Evolutionary conservation across 2,888 invertebrate genomes (phyloP).

Genomic region (Alsophila aescularia): DNA sequence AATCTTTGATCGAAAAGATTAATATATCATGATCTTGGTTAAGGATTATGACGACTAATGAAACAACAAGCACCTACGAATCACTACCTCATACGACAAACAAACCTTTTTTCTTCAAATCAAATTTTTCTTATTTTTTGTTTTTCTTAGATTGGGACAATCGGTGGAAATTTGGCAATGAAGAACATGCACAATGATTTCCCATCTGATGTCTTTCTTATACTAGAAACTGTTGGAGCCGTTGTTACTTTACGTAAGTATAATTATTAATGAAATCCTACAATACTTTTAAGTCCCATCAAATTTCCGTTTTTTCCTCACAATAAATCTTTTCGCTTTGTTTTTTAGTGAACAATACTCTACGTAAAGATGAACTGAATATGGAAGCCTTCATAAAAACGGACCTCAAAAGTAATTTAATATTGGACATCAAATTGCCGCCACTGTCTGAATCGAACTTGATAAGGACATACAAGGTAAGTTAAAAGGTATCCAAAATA

Average conservation of each 20-base stretch:
- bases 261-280: too few relatives aligned
- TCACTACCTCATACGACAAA: too few relatives aligned
- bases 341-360: constrained; percentile 57
- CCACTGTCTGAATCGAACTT: constrained; percentile 63
- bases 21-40: too few relatives aligned
- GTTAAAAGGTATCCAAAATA: too few relatives aligned
- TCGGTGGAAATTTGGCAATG: constrained; percentile 89
- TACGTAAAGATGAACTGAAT: constrained; percentile 48
- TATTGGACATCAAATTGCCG: constrained; percentile 74
- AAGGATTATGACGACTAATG: too few relatives aligned
- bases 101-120: too few relatives aligned
- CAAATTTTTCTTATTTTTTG: too few relatives aligned
- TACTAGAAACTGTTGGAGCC: constrained; percentile 66
- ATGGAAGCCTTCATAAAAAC: constrained; percentile 67
- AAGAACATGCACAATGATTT: constrained; percentile 88
- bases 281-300: too few relatives aligned
- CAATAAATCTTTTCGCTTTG: constrained; percentile 8
- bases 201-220: constrained; percentile 88
- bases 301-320: too few relatives aligned
- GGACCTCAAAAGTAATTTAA: constrained; percentile 71
- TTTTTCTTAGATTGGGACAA: constrained; percentile 82
- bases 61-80: too few relatives aligned
- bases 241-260: constrained; percentile 55
- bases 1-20: too few relatives aligned
- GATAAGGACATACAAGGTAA: constrained; percentile 74